Evolutionary conservation across 2,888 invertebrate species (phyloP).

Genomic region (Elaeidobius kamerunicus): DNA sequence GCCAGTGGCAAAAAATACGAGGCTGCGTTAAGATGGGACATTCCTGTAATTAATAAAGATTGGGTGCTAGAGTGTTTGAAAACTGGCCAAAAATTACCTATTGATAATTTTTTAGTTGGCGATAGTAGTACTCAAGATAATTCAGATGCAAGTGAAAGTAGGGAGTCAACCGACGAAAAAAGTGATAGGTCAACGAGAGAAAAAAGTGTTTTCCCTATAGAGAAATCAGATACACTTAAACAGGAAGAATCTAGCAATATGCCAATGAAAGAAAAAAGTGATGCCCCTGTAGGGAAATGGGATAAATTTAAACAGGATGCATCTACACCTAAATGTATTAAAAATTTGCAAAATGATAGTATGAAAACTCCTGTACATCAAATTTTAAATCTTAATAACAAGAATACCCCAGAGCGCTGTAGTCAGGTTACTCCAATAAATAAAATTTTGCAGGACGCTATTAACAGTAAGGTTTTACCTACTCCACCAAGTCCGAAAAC

Average conservation of each 20-base stretch:
- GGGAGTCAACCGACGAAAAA: neutral
- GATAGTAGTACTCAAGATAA: neutral
- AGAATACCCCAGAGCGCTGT: slow-evolving; percentile 23
- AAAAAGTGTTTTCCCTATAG: neutral
- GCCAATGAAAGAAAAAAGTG: neutral
- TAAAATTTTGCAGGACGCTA: slow-evolving; percentile 45
- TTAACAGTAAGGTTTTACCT: slow-evolving; percentile 39
- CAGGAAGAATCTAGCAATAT: neutral
- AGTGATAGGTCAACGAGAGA: neutral
- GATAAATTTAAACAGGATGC: neutral
- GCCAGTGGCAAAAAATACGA: slow-evolving; percentile 76
- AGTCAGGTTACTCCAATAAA: slow-evolving; percentile 47
- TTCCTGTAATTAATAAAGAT: slow-evolving; percentile 72
- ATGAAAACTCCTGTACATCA: slow-evolving; percentile 22
- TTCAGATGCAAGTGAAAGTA: neutral
- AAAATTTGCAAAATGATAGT: neutral
- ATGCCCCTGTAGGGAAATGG: neutral
- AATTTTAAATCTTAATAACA: slow-evolving; percentile 7
- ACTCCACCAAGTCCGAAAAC: slow-evolving; percentile 42
- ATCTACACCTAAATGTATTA: neutral
- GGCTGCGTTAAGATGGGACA: slow-evolving; percentile 81
- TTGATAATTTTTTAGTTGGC: slow-evolving; percentile 58
- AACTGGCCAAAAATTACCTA: slow-evolving; percentile 55
- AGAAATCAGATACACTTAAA: neutral
- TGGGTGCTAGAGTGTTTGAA: slow-evolving; percentile 75